Evolutionary conservation across 2,888 invertebrate genomes (phyloP).

Genomic region (Sarcophaga variegata): DNA sequence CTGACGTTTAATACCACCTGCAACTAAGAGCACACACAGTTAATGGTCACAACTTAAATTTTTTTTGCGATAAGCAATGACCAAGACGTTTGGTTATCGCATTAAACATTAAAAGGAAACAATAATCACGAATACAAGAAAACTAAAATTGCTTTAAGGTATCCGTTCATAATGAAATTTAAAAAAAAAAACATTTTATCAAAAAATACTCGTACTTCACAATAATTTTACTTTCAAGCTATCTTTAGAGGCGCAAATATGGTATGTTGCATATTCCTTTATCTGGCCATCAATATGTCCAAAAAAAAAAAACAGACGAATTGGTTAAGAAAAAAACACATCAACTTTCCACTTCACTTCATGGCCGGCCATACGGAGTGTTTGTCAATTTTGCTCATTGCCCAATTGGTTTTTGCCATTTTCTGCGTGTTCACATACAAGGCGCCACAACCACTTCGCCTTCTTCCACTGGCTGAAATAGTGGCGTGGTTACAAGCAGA

Average conservation of each 20-base stretch:
- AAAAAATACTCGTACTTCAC: not conserved
- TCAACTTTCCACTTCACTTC: constrained; percentile 48
- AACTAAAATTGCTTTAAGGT: not conserved
- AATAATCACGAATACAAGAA: not conserved
- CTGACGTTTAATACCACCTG: not conserved
- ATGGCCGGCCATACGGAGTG: not conserved
- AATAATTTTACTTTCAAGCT: constrained; percentile 29
- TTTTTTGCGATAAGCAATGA: not conserved
- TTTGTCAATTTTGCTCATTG: constrained; percentile 26
- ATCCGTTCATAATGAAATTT: not conserved
- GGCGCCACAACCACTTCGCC: not conserved
- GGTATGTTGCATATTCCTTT: not conserved
- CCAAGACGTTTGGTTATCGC: not conserved
- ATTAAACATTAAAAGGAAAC: not conserved
- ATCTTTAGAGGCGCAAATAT: not conserved
- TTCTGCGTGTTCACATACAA: constrained; percentile 20
- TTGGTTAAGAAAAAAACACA: not conserved
- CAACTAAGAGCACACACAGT: too few relatives aligned
- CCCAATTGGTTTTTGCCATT: constrained; percentile 15
- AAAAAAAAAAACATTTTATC: too few relatives aligned
- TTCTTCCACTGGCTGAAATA: not conserved
- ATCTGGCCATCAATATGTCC: constrained; percentile 23
- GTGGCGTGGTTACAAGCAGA: not conserved
- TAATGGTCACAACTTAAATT: not conserved
- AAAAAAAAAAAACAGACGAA: not conserved